phyloP scores from a whole-genome alignment of 1,140 invertebrate species.

The Belonocnema kinseyi region DNA sequence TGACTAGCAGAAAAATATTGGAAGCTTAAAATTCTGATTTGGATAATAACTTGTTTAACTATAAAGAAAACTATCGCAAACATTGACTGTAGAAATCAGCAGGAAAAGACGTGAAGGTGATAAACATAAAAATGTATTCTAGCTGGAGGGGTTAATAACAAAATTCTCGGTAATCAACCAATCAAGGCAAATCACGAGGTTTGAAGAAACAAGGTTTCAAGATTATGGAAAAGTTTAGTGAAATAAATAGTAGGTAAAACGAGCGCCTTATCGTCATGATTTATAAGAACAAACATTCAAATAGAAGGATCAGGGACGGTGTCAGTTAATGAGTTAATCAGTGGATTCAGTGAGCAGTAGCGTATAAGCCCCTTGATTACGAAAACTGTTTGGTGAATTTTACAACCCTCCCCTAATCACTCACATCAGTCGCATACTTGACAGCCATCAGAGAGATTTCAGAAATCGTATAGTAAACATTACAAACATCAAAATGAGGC shows the following conservation, averaged over 20 bases:
- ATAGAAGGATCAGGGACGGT: constrained; percentile 65
- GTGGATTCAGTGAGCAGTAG: constrained; percentile 56
- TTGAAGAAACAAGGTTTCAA: constrained; percentile 40
- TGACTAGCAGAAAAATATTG: too few relatives aligned
- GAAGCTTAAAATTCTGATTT: too few relatives aligned
- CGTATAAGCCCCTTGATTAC: constrained; percentile 45
- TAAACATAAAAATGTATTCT: constrained; percentile 48
- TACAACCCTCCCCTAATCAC: constrained; percentile 66
- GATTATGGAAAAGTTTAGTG: constrained; percentile 66
- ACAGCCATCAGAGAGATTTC: constrained; percentile 62
- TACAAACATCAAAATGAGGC: constrained; percentile 44
- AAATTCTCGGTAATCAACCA: too few relatives aligned
- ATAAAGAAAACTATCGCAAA: too few relatives aligned
- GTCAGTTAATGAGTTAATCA: constrained; percentile 73
- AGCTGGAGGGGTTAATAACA: too few relatives aligned
- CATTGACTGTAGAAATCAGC: too few relatives aligned
- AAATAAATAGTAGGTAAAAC: constrained; percentile 49
- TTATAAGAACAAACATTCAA: constrained; percentile 73
- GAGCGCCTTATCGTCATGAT: constrained; percentile 71
- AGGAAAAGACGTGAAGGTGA: neutral
- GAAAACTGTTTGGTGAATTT: constrained; percentile 57
- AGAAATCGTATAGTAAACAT: constrained; percentile 69
- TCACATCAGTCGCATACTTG: constrained; percentile 52
- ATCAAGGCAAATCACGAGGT: neutral
- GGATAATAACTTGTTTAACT: too few relatives aligned